Evolutionary conservation across 2,888 invertebrate genomes (phyloP), one percentile per base, ranked within the genome.

Genomic region (Thyatira batis): DNA sequence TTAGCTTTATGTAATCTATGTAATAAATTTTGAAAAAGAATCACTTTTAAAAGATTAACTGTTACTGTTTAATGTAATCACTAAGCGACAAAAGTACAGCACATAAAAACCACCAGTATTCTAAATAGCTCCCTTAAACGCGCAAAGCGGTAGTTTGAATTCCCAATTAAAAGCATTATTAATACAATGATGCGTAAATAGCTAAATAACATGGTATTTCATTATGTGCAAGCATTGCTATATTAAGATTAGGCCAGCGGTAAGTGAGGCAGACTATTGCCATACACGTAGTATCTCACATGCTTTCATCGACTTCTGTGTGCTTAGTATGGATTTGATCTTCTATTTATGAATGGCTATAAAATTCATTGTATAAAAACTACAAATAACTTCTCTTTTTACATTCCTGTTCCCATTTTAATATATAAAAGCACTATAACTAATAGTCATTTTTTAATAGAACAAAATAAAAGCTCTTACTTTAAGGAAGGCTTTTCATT

Each of bases 241-340:
- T 78, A 72, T 80, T 83, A 83, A 84, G 85, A 77, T 75, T 87
- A 85, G 86, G 84, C 82, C 85, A 84, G 82, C 83, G 89, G 89
- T 89, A 80, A 88, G 89, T 85, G 50, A 46, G 45, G 27, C 46
- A 51, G 17, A 50, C 20, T 49, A 53, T 60, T 48, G 57, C 59
- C 49, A 57, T 74, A 69, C 66, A 61, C 68, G 69, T 80, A 76
- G 69, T 59, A 54, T 65, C 60, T 52, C 60, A 60, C 63, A 66
- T 67, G 65, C 66, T 59, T 39, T 23, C 52, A 30, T 39, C 48
- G 28, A 55, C 33, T 58, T 58, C 23, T 53, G 28, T 56, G 53
- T 56, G 56, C 52, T 44, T 49, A 45, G 51, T 53, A 28, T 54
- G 45, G n/a, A 51, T 49, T 45, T 46, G 30, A 52, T 45, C 8